Percentiles rank a stretch among this genome's conserved stretches.
Evolutionary conservation across 2,888 invertebrate genomes (phyloP).

Genomic region (Thalpophila matura): DNA sequence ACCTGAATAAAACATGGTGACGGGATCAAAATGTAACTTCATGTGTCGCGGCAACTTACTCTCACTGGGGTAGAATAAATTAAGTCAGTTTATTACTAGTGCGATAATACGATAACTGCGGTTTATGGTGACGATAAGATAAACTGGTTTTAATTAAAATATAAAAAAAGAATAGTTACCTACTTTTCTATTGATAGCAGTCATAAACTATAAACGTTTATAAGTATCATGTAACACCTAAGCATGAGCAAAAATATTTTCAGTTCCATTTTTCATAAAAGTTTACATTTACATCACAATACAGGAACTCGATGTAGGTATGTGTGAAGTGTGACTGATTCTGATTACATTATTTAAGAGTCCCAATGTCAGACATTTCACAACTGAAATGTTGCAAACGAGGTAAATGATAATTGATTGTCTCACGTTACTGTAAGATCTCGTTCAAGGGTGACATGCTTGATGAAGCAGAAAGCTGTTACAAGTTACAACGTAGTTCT

Average conservation of each 20-base stretch:
- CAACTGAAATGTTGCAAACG: conserved; percentile 21
- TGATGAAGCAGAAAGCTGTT: conserved; percentile 66
- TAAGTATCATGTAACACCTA: background rate
- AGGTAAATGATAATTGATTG: conserved; percentile 42
- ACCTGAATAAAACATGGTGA: conserved; percentile 40
- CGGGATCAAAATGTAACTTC: conserved; percentile 46
- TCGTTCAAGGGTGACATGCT: conserved; percentile 71
- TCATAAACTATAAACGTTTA: no score
- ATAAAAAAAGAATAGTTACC: background rate
- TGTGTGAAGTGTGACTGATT: no score
- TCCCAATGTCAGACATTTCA: conserved; percentile 22
- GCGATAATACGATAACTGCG: conserved; percentile 24
- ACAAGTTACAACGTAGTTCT: conserved; percentile 32
- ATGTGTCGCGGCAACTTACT: conserved; percentile 20
- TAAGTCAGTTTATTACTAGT: conserved; percentile 24
- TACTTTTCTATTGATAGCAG: background rate
- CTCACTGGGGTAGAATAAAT: conserved; percentile 34
- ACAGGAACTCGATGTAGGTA: background rate
- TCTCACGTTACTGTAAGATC: conserved; percentile 48
- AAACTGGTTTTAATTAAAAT: conserved; percentile 27
- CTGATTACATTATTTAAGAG: conserved; percentile 7
- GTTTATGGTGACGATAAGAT: conserved; percentile 38
- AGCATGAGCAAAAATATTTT: background rate
- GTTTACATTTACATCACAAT: conserved; percentile 13
- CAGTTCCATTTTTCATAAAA: conserved; percentile 4